A percentile compares a stretch with the other conserved stretches of the same genome.
These are phyloP conservation scores for Nebria salina DNA, from an alignment of 2,888 invertebrate genomes.

Conservation along the genomic window DNA sequence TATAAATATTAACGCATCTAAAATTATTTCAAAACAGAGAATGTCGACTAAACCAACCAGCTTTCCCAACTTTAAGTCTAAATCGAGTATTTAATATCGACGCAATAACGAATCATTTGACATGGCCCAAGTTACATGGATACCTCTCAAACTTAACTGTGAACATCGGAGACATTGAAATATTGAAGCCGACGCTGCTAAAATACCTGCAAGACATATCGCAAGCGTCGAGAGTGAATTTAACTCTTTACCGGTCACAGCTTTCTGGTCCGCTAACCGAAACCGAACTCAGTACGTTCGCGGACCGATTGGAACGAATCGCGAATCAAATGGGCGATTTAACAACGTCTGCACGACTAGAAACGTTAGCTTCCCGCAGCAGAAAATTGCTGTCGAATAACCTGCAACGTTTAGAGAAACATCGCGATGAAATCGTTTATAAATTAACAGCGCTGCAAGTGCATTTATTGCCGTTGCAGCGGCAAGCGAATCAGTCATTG, in stretches of 20 bases:
- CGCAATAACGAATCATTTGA: conserved; percentile 71
- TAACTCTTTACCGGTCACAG: conserved; percentile 66
- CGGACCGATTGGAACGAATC: conserved; percentile 73
- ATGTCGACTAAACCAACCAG: conserved; percentile 76
- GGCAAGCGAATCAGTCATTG: conserved; percentile 77
- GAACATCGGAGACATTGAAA: conserved; percentile 67
- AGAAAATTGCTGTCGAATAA: conserved; percentile 72
- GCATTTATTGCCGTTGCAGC: conserved; percentile 75
- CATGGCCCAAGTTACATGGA: conserved; percentile 70
- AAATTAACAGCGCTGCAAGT: conserved; percentile 80
- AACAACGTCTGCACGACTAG: conserved; percentile 76
- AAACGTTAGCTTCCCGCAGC: conserved; percentile 73
- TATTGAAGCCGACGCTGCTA: conserved; percentile 69
- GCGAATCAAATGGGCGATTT: conserved; percentile 76
- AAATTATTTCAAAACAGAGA: conserved; percentile 63
- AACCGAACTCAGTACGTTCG: conserved; percentile 71
- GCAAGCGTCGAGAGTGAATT: conserved; percentile 68
- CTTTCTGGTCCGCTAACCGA: conserved; percentile 71
- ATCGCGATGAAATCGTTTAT: conserved; percentile 77
- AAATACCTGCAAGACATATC: conserved; percentile 69
- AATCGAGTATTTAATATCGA: conserved; percentile 76
- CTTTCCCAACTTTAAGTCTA: conserved; percentile 78
- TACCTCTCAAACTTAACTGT: conserved; percentile 67
- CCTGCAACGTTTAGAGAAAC: conserved; percentile 74
- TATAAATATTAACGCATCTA: neutral